phyloP scores from a whole-genome alignment of 2,797 vertebrate species.

The Tokudaia tokunoshimensis region DNA sequence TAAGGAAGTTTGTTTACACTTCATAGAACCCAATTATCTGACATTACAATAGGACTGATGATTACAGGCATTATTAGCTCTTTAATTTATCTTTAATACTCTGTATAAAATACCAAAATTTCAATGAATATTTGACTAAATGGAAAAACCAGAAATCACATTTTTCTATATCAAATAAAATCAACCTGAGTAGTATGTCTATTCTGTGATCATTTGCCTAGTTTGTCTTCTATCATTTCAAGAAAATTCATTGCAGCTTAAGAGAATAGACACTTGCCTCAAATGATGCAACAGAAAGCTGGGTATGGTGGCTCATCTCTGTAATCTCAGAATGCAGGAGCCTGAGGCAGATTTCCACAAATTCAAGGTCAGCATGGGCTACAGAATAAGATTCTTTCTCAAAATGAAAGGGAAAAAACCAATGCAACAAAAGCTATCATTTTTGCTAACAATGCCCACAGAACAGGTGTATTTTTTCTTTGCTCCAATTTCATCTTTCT shows the following conservation, averaged over 20 bases:
- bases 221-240: neutral
- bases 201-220: neutral
- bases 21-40: neutral
- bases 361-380: neutral
- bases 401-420: neutral
- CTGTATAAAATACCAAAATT: neutral
- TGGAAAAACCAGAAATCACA: neutral
- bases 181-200: neutral
- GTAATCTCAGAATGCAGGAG: neutral
- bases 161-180: conserved; percentile 45
- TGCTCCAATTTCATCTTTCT: neutral
- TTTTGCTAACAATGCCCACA: neutral
- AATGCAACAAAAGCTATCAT: neutral
- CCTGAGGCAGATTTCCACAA: neutral
- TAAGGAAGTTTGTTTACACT: neutral
- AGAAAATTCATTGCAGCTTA: neutral
- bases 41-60: neutral
- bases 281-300: neutral
- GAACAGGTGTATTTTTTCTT: neutral
- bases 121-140: conserved; percentile 5
- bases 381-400: neutral
- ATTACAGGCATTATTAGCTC: neutral
- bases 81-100: conserved; percentile 1
- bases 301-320: neutral
- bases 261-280: neutral